Evolutionary conservation across 2,797 vertebrate species (phyloP), one percentile per base, ranked within the genome.

Genomic region (Rhyacichthys aspro): DNA sequence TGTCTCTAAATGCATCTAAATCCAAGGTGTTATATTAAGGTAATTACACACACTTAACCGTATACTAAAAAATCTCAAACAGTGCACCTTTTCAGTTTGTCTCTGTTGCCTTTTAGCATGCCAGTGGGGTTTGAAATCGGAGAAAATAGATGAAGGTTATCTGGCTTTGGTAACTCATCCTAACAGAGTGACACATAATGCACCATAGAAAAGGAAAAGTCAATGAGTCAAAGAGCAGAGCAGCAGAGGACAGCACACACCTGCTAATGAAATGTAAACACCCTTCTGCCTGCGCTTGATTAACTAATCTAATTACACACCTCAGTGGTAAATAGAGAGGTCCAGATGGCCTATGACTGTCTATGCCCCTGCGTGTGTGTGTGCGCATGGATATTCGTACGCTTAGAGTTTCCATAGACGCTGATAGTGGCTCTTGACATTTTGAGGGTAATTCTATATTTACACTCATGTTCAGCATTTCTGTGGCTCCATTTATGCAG

Each of bases 231-330:
- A 19, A 7, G 16, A 62, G 54, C n/a, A 38, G 16, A 39, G 45
- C 45, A 53, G 36, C 4, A 36, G 42, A 58, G 41, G 42, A 55
- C 38, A 10, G 50, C 52, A 82, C 65, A 73, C 69, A 78, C 41
- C 67, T 75, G 68, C 81, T 85, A 89, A 88, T 92, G 90, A 87
- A 90, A 90, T 78, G 82, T 83, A 91, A 91, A 92, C 90, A 91
- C 59, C 68, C 78, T 78, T 83, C 86, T 83, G 73, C 79, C 69
- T 78, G 62, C 73, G 80, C 82, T 75, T 89, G 88, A 88, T 89
- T 88, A 84, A 77, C 74, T 90, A 79, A 90, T 86, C 81, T 83
- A 84, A 90, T 92, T 80, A 84, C 85, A 85, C 83, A 70, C 67
- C 69, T 78, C 73, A 34, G 70, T 54, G 55, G 75, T 81, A 43